Evolutionary conservation across 2,113 vertebrate species (phyloP).

Genomic region (Rhinoptilus africanus): DNA sequence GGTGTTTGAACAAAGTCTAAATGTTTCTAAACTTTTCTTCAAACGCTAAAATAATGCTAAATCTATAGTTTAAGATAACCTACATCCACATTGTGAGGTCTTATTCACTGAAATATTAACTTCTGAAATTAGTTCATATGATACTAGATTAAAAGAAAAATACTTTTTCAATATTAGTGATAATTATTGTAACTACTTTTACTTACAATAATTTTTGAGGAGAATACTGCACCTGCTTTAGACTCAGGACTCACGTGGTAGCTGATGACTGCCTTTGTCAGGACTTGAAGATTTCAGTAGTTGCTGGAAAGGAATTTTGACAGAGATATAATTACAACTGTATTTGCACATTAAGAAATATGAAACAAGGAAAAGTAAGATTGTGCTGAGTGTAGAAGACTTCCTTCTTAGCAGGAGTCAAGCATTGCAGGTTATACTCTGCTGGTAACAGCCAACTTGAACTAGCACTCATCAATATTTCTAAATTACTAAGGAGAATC

Average conservation of each 20-base stretch:
- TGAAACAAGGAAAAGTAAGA: neutral
- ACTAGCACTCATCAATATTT: neutral
- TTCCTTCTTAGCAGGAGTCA: neutral
- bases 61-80: neutral
- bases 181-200: neutral
- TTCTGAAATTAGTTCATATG: neutral
- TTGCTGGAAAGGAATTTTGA: neutral
- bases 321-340: neutral
- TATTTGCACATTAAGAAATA: neutral
- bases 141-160: neutral
- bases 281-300: neutral
- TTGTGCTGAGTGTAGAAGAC: neutral
- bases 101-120: neutral
- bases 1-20: neutral
- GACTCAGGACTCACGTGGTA: neutral
- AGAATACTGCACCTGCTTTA: neutral
- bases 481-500: conserved; percentile 32
- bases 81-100: neutral
- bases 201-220: neutral
- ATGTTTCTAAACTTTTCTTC: neutral
- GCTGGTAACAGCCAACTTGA: neutral
- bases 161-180: neutral
- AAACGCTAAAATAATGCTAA: neutral
- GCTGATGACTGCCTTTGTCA: neutral
- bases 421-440: neutral